A percentile compares a stretch with the other conserved stretches of the same genome.
Conservation (phyloP, 2,888 invertebrate species). For the Helleia helle region DNA sequence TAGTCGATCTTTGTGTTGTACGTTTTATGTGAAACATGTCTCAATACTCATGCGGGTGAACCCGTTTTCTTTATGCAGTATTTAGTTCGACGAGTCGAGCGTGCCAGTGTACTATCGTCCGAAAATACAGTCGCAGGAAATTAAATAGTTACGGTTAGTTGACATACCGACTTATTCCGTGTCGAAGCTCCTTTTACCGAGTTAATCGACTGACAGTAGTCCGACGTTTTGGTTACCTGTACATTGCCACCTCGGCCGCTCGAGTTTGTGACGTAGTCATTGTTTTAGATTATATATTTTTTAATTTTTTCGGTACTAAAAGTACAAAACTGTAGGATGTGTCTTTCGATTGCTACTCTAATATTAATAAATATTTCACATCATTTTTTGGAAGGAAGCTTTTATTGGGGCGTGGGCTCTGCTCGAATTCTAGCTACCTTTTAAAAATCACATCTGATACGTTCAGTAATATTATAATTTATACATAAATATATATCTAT, state of each 20-base stretch:
- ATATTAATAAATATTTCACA: background rate
- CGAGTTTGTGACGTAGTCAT: background rate
- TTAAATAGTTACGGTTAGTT: too few relatives aligned
- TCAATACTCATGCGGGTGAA: conserved; percentile 6
- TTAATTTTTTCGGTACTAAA: background rate
- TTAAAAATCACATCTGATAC: background rate
- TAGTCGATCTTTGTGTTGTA: conserved; percentile 43
- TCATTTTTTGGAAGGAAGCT: background rate
- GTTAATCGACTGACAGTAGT: background rate
- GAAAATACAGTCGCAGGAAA: too few relatives aligned
- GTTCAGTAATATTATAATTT: background rate
- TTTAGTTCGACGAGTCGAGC: too few relatives aligned
- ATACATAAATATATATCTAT: too few relatives aligned
- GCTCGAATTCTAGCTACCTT: background rate
- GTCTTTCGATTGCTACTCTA: background rate
- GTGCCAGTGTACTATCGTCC: too few relatives aligned
- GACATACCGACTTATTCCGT: too few relatives aligned
- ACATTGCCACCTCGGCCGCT: background rate
- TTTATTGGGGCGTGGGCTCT: background rate
- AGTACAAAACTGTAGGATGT: background rate
- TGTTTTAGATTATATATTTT: background rate
- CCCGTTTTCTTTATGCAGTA: too few relatives aligned
- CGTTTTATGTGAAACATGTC: conserved; percentile 1
- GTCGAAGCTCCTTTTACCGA: too few relatives aligned
- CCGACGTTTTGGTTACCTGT: background rate